Percentiles rank a stretch among this genome's conserved stretches.
Conservation (phyloP, 1,140 invertebrate species). For the Neocloeon triangulifer region DNA sequence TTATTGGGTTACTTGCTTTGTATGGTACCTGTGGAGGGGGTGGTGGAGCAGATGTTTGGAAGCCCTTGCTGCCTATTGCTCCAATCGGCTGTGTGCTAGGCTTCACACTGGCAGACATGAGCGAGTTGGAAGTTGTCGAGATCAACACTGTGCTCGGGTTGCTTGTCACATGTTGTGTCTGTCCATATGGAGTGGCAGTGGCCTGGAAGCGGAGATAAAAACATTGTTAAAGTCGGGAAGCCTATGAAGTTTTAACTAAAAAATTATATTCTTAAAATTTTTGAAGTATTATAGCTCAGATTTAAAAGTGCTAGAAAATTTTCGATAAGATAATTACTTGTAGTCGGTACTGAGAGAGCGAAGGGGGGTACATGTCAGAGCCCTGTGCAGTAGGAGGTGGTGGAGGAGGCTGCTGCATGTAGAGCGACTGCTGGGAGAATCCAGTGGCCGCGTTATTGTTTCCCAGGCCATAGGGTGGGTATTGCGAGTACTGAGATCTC, state of each 20-base stretch:
- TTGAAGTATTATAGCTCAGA: no score
- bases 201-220: constrained; percentile 18
- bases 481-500: constrained; percentile 39
- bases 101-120: constrained; percentile 77
- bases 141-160: constrained; percentile 75
- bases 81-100: constrained; percentile 60
- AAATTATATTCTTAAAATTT: no score
- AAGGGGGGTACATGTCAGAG: constrained; percentile 61
- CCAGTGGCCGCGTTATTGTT: constrained; percentile 19
- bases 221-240: no score
- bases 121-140: constrained; percentile 62
- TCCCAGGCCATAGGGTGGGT: constrained; percentile 25
- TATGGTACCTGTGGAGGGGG: no score
- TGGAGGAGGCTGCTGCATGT: constrained; percentile 30
- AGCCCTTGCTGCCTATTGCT: constrained; percentile 46
- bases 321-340: constrained; percentile 19
- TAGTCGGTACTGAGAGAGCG: constrained; percentile 48
- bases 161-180: constrained; percentile 52
- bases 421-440: constrained; percentile 41
- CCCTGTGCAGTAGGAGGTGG: constrained; percentile 27
- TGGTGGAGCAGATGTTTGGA: constrained; percentile 21
- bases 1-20: no score
- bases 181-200: constrained; percentile 37
- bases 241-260: no score
- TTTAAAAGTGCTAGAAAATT: no score